phyloP scores from a whole-genome alignment of 2,797 vertebrate genomes.

The Dendrocincla tyrannina region DNA sequence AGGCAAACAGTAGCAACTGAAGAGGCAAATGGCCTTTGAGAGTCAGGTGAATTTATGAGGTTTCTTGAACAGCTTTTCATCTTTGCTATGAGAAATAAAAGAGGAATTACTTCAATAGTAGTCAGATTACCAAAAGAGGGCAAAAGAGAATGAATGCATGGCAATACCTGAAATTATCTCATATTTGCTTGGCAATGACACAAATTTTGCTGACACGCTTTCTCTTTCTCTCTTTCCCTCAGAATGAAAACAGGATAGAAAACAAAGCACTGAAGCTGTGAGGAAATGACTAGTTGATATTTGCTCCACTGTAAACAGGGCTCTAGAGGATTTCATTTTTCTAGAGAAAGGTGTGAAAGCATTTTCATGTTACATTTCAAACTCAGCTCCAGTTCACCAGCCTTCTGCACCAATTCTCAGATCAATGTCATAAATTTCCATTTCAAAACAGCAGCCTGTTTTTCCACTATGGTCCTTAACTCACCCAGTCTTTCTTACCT shows the following conservation, averaged over 20 bases:
- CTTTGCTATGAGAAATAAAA: background rate
- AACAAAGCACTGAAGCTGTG: background rate
- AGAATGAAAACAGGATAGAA: background rate
- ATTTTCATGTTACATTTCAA: constrained; percentile 40
- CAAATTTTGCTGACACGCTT: background rate
- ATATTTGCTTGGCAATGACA: background rate
- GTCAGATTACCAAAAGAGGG: background rate
- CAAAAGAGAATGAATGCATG: background rate
- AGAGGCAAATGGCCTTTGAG: background rate
- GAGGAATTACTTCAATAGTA: background rate
- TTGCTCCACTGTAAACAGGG: background rate
- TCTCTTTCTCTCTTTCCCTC: background rate
- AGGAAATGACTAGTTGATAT: background rate
- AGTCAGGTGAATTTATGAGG: background rate
- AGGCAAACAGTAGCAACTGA: constrained; percentile 1
- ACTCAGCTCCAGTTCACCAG: background rate
- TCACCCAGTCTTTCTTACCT: background rate
- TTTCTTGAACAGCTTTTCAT: constrained; percentile 1
- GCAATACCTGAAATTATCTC: background rate
- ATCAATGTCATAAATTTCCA: constrained; percentile 28
- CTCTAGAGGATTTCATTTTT: background rate
- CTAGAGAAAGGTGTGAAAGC: background rate
- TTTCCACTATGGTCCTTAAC: background rate
- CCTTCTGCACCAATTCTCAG: constrained; percentile 18
- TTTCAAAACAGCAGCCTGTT: constrained; percentile 6